Evolutionary conservation across 1,140 invertebrate species (phyloP).

Genomic region (Hyposmocoma kahamanoa): DNA sequence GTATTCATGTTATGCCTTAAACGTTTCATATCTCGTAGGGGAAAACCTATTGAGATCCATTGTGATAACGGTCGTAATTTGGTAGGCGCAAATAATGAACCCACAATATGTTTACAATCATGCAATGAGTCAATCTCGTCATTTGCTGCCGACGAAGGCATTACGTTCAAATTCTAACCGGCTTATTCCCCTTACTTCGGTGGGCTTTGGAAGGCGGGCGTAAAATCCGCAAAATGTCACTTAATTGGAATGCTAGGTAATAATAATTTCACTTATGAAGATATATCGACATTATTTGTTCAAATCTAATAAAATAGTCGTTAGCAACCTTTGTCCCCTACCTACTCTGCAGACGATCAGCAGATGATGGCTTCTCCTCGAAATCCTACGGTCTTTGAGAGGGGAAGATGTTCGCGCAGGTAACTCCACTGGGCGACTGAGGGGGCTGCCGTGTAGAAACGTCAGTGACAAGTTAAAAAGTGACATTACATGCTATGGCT

Average conservation of each 20-base stretch:
- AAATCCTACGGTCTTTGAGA: too few species aligned
- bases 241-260: not conserved
- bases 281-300: too few species aligned
- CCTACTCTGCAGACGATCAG: too few species aligned
- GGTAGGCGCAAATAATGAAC: slow-evolving; percentile 7
- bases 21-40: slow-evolving; percentile 9
- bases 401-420: too few species aligned
- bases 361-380: too few species aligned
- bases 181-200: not conserved
- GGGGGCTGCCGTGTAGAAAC: too few species aligned
- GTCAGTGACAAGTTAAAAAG: too few species aligned
- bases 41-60: slow-evolving; percentile 4
- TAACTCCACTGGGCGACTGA: too few species aligned
- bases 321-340: too few species aligned
- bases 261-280: slow-evolving; percentile 8
- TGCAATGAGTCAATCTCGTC: not conserved
- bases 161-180: not conserved
- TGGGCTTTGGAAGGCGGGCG: not conserved
- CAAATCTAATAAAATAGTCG: too few species aligned
- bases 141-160: not conserved
- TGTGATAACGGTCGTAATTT: slow-evolving; percentile 17
- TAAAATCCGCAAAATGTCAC: not conserved
- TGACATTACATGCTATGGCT: too few species aligned
- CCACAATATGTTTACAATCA: not conserved
- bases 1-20: slow-evolving; percentile 10